These are phyloP conservation scores for Phengaris alcon DNA, from an alignment of 2,888 invertebrate genomes.

Conservation along the genomic window DNA sequence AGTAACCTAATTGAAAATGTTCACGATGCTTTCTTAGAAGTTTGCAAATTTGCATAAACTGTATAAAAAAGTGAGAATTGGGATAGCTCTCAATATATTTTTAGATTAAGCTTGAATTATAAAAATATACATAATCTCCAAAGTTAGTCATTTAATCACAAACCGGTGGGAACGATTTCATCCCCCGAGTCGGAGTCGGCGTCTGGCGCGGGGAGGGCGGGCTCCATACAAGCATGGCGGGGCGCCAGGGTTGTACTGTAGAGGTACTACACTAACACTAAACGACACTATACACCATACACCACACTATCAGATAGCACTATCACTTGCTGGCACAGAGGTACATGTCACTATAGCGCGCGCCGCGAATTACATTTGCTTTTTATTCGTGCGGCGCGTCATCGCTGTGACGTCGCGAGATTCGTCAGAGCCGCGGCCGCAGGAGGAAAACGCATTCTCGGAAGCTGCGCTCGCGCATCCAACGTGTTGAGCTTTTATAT, in stretches of 20 bases:
- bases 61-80: too few relatives aligned
- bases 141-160: constrained; percentile 36
- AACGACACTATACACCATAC: constrained; percentile 2
- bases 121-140: too few relatives aligned
- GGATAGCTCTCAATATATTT: too few relatives aligned
- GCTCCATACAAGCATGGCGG: constrained; percentile 72
- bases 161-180: constrained; percentile 78
- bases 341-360: constrained; percentile 56
- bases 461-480: constrained; percentile 53
- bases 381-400: constrained; percentile 63
- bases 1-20: too few relatives aligned
- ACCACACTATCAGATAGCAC: not conserved
- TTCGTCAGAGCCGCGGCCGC: constrained; percentile 53
- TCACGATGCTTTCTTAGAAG: too few relatives aligned
- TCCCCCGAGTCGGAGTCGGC: constrained; percentile 53
- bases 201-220: constrained; percentile 52
- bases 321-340: constrained; percentile 29
- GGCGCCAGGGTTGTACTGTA: constrained; percentile 59
- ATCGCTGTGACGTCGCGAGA: constrained; percentile 61
- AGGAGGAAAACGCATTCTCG: constrained; percentile 75
- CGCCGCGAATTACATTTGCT: constrained; percentile 52
- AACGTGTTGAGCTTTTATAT: constrained; percentile 1
- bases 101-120: too few relatives aligned
- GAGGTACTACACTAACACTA: constrained; percentile 21
- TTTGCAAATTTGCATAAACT: too few relatives aligned